Base-by-base conservation (phyloP, 1,140 invertebrate species). In the Atopsyche davidsoni region DNA sequence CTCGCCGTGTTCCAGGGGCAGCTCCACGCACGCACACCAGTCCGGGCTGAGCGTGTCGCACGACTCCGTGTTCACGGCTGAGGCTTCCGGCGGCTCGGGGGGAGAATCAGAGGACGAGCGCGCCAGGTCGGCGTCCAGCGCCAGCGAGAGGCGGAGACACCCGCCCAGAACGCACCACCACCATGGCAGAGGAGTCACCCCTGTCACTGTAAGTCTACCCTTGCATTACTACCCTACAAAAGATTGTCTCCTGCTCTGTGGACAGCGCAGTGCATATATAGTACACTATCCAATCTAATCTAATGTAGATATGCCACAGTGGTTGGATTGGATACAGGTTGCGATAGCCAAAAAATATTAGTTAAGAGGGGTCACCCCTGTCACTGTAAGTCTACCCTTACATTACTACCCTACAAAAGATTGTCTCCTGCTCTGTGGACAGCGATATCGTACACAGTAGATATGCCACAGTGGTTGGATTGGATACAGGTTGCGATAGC, bases 61-160 rank as follows among this genome's bases (percentile, higher is more conserved):
- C 64, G 85, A 87, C 70, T 86, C 83, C 46, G 83, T 87, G 57
- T 87, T 87, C 70, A 81, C 79, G 1, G 79, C 78, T 42, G 79
- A 82, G 58, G 69, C 75, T 38, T 78, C 77, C 9, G 73, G 74
- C 16, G 60, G 64, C 50, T 68, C 67, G 6, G 67, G 65, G 19
- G 70, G 68, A 55, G 71, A 73, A 55, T 72, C 69, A 11, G 69
- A 69, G 55, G 69, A 72, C 51, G 56, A 58, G 25, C 42, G 55
- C 35, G 42, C 55, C 17, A 32, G 55, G 32, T 44, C 45, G 35
- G 19, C 55, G 35, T 40, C 55, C 46, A 45, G 41, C 34, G 42
- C 35, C 34, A 31, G 42, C 19, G 42, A 42, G 18, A 25, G 42
- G 14, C 21, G 48, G 14, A 35, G 38, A 19, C 38, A 42, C 24